Conservation (phyloP, 2,113 vertebrate species). For the Grammomys dolichurus region DNA sequence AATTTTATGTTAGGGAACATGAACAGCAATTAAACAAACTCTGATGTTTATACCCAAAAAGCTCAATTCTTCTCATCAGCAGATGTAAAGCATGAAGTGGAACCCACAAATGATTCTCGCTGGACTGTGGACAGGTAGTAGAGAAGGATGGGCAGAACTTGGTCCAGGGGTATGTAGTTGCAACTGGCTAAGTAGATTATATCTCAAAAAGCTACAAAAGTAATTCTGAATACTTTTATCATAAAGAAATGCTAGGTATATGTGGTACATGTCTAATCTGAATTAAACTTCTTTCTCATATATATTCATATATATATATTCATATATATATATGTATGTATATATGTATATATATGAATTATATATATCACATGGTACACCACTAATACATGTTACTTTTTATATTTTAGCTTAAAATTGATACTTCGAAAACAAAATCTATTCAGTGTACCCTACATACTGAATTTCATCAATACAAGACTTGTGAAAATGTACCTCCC, state of each 20-base stretch:
- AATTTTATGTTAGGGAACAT: not conserved
- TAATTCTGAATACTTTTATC: not conserved
- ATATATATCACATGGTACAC: not conserved
- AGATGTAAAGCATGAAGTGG: not conserved
- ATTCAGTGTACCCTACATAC: not conserved
- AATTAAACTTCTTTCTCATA: not conserved
- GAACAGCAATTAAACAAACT: conserved; percentile 11
- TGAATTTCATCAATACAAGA: conserved; percentile 28
- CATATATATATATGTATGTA: not conserved
- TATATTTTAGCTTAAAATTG: not conserved
- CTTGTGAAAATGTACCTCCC: not conserved
- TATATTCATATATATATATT: not conserved
- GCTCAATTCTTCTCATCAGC: not conserved
- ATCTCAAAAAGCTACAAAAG: not conserved
- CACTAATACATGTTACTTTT: not conserved
- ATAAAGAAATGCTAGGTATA: not conserved
- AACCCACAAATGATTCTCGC: not conserved
- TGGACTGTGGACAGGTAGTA: not conserved
- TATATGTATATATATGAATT: not conserved
- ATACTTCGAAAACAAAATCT: not conserved
- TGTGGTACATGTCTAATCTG: not conserved
- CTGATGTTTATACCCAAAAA: not conserved
- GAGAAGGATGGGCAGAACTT: not conserved
- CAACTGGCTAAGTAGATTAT: too few relatives aligned
- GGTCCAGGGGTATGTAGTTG: too few relatives aligned